phyloP scores from a whole-genome alignment of 2,797 vertebrate genomes.

The Bradypus variegatus region DNA sequence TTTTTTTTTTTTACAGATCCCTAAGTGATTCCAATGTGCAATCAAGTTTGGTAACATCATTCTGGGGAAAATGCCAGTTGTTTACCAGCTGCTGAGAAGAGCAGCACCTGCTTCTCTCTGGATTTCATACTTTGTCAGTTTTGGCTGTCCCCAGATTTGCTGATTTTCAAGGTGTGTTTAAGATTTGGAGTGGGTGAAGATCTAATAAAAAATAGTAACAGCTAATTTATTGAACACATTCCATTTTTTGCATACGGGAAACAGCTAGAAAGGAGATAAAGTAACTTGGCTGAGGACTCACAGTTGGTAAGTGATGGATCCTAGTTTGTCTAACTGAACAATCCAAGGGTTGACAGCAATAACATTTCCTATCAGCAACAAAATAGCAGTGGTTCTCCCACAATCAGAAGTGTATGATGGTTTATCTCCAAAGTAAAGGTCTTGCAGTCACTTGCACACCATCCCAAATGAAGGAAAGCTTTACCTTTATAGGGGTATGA shows the following conservation, averaged over 20 bases:
- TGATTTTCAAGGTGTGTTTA: slow-evolving; percentile 30
- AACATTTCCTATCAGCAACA: neutral
- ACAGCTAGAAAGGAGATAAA: neutral
- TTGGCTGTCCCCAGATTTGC: neutral
- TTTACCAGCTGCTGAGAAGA: neutral
- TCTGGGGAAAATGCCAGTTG: neutral
- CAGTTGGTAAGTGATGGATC: neutral
- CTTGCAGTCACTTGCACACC: neutral
- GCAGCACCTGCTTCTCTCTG: neutral
- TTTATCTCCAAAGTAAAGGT: slow-evolving; percentile 14
- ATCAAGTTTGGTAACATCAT: slow-evolving; percentile 17
- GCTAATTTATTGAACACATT: neutral
- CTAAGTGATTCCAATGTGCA: neutral
- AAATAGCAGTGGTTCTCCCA: neutral
- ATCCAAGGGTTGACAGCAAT: neutral
- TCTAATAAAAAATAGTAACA: neutral
- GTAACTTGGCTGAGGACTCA: neutral
- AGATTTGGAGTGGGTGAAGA: slow-evolving; percentile 10
- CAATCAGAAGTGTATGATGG: neutral
- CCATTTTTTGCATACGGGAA: neutral
- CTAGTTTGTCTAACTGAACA: slow-evolving; percentile 5
- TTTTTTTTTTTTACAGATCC: slow-evolving; percentile 1
- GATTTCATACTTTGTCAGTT: slow-evolving; percentile 15
- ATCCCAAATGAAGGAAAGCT: neutral
- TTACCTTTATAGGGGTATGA: slow-evolving; percentile 28